Evolutionary conservation across 2,113 vertebrate species (phyloP).

Genomic region (Pygoscelis antarcticus): DNA sequence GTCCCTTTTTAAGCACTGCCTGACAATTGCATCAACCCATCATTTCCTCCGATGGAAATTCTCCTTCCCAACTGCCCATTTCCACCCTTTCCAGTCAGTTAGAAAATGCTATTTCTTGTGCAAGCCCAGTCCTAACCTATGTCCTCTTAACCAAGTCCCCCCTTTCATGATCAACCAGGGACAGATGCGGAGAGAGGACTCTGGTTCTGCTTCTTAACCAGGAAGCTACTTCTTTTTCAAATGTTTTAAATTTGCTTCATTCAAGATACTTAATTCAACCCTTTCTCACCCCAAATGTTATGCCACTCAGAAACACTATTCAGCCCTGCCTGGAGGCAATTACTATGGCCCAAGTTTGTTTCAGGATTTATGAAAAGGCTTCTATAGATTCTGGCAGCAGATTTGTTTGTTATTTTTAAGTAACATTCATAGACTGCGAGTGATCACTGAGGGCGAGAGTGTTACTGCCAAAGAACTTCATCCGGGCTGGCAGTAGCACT

Average conservation of each 20-base stretch:
- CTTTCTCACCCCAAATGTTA: not conserved
- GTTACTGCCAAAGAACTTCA: not conserved
- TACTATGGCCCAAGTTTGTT: not conserved
- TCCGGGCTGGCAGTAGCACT: not conserved
- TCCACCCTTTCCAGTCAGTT: not conserved
- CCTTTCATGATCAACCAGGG: not conserved
- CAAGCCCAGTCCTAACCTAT: not conserved
- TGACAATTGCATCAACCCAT: not conserved
- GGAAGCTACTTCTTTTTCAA: not conserved
- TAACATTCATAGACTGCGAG: not conserved
- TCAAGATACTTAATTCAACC: not conserved
- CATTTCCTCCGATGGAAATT: not conserved
- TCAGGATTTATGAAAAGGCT: not conserved
- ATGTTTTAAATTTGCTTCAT: not conserved
- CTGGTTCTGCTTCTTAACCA: not conserved
- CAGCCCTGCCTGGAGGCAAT: not conserved
- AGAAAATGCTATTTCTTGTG: not conserved
- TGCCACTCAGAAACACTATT: not conserved
- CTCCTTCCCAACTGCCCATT: not conserved
- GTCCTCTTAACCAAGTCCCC: not conserved
- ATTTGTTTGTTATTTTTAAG: conserved; percentile 16
- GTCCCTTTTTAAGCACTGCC: not conserved
- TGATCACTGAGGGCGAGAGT: not conserved
- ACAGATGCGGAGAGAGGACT: not conserved
- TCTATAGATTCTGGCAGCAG: not conserved